Base-by-base conservation (phyloP, 2,888 invertebrate species). In the Pogonocherus hispidulus region DNA sequence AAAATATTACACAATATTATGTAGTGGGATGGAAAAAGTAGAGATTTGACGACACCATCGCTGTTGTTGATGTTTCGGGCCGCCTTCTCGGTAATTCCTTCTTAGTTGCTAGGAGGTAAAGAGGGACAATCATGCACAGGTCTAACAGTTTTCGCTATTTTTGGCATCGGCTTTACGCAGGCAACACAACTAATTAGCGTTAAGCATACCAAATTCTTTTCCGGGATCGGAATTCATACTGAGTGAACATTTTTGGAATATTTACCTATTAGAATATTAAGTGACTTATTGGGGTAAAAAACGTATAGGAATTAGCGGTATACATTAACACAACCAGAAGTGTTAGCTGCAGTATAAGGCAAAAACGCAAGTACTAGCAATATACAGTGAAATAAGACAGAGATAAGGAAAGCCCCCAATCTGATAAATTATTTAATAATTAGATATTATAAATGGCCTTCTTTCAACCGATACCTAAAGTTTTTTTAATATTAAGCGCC, bases 391-490 rank as follows among this genome's bases (percentile, higher is more conserved):
- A n/a, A 67, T 74, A 70, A 67, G 74, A 77, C 79, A 79, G 83
- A 84, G 83, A 84, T 83, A 85, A 84, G 85, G 84, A 85, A 82
- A 85, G 85, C 85, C 85, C 85, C 84, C 85, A 84, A 80, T 80
- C 73, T 77, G 79, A 77, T 55, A 74, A 72, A 70, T 57, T 71
- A 44, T 57, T 63, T 52, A 67, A 65, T 27, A n/a, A n/a, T n/a
- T n/a, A n/a, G 4, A n/a, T 37, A 55, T 41, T 55, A 63, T 56
- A 69, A 65, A 63, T 69, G 67, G 76, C 70, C 71, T 75, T 74
- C 65, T 57, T 60, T 52, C 69, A 71, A 79, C 78, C 80, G 78
- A 78, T 79, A 78, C 79, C 77, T 69, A 66, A 6, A 32, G 44
- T 47, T 65, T 52, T 63, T 56, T 62, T 27, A 62, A 60, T 37